Evolutionary conservation across 2,888 invertebrate species (phyloP).

Genomic region (Coronaproctus castanopsis): DNA sequence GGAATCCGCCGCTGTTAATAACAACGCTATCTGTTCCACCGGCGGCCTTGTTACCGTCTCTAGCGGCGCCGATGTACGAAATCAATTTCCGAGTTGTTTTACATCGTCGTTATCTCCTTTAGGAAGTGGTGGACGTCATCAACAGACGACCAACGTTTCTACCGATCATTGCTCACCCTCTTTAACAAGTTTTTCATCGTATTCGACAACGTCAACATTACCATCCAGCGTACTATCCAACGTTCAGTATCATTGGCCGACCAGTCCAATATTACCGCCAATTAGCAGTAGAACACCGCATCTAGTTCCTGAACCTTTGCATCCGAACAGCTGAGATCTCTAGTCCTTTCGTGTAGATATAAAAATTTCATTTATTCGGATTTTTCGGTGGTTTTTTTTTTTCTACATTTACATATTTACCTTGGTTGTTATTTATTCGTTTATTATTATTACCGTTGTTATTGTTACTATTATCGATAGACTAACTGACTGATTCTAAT

Average conservation of each 20-base stretch:
- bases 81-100: slow-evolving; percentile 20
- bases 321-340: slow-evolving; percentile 22
- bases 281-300: slow-evolving; percentile 47
- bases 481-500: too few species aligned
- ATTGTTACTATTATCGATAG: too few species aligned
- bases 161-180: slow-evolving; percentile 4
- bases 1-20: slow-evolving; percentile 41
- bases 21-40: slow-evolving; percentile 15
- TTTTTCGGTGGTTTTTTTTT: too few species aligned
- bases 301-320: slow-evolving; percentile 40
- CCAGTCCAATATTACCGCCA: slow-evolving; percentile 39
- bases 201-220: background rate
- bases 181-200: slow-evolving; percentile 2
- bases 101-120: slow-evolving; percentile 20
- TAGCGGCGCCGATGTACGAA: slow-evolving; percentile 13
- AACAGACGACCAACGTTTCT: slow-evolving; percentile 23
- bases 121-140: too few species aligned
- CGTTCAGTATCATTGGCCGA: slow-evolving; percentile 22
- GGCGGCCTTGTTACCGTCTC: slow-evolving; percentile 16
- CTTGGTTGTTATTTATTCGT: too few species aligned
- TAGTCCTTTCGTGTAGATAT: background rate
- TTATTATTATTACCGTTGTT: too few species aligned
- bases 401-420: too few species aligned
- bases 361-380: too few species aligned
- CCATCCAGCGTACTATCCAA: slow-evolving; percentile 20